phyloP scores from a whole-genome alignment of 2,797 vertebrate species.

The Mionectes olivaceus region DNA sequence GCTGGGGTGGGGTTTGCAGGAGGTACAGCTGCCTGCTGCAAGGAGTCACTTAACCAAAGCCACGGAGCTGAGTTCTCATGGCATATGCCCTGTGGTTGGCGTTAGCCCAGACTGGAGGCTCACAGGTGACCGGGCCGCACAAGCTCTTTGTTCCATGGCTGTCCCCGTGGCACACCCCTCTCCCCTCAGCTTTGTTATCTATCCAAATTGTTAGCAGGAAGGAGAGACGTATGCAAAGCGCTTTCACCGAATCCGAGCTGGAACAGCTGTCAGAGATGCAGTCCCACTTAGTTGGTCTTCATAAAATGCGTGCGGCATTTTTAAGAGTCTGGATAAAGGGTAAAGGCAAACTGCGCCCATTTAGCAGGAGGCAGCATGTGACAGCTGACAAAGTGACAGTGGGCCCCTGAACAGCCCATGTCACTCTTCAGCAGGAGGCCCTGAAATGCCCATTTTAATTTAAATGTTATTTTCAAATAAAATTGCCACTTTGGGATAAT shows the following conservation, averaged over 20 bases:
- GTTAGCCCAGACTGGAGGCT: not conserved
- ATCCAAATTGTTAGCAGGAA: not conserved
- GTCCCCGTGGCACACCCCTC: not conserved
- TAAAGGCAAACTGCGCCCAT: conserved; percentile 68
- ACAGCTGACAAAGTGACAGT: conserved; percentile 75
- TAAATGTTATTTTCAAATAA: conserved; percentile 76
- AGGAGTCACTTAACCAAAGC: not conserved
- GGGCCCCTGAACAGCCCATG: conserved; percentile 69
- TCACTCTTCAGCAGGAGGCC: conserved; percentile 69
- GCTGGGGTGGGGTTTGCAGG: not conserved
- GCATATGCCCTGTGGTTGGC: accelerated
- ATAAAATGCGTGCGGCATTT: conserved; percentile 60
- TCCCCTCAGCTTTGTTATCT: conserved; percentile 34
- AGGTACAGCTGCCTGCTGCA: not conserved
- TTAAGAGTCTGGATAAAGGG: conserved; percentile 69
- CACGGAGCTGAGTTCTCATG: not conserved
- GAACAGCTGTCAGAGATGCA: conserved; percentile 70
- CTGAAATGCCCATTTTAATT: conserved; percentile 75
- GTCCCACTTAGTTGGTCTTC: conserved; percentile 62
- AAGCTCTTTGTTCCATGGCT: conserved; percentile 1
- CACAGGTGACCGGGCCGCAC: not conserved
- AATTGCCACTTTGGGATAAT: conserved; percentile 74
- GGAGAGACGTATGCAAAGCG: conserved; percentile 57
- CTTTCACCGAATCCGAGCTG: conserved; percentile 2
- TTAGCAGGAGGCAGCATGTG: conserved; percentile 70